Evolutionary conservation across 2,888 invertebrate species (phyloP).

Genomic region (Gymnoscelis rufifasciata): DNA sequence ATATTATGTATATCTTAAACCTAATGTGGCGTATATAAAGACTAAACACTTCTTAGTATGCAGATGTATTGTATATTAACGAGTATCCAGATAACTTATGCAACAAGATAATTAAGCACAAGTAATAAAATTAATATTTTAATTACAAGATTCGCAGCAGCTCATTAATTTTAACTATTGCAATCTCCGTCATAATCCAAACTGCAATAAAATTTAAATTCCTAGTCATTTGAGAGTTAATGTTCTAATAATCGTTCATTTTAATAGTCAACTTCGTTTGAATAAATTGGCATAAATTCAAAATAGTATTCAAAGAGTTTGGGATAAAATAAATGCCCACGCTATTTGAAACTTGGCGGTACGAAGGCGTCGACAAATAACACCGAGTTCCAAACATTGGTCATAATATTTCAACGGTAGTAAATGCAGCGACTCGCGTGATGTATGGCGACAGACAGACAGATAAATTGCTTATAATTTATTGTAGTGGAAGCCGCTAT

Average conservation of each 20-base stretch:
- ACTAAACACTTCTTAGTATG: too few relatives aligned
- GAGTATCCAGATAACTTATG: neutral
- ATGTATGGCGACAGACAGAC: slow-evolving; percentile 74
- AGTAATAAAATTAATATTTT: neutral
- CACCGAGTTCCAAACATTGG: slow-evolving; percentile 44
- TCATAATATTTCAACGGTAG: slow-evolving; percentile 71
- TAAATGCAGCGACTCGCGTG: slow-evolving; percentile 59
- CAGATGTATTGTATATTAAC: too few relatives aligned
- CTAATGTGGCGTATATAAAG: too few relatives aligned
- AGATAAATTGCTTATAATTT: slow-evolving; percentile 77
- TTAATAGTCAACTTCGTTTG: slow-evolving; percentile 11
- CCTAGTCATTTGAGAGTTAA: slow-evolving; percentile 9
- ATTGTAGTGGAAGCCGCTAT: slow-evolving; percentile 63
- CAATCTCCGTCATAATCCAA: slow-evolving; percentile 22
- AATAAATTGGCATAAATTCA: slow-evolving; percentile 13
- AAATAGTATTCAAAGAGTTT: slow-evolving; percentile 7
- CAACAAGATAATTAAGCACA: neutral
- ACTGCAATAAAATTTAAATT: slow-evolving; percentile 18
- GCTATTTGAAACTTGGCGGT: slow-evolving; percentile 20
- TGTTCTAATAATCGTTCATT: slow-evolving; percentile 14
- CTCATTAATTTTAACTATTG: slow-evolving; percentile 28
- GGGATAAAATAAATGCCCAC: slow-evolving; percentile 21
- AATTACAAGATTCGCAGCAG: neutral
- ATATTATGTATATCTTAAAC: too few relatives aligned
- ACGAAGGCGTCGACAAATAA: slow-evolving; percentile 47